phyloP scores from a whole-genome alignment of 2,113 vertebrate species.

The Lagenorhynchus albirostris region DNA sequence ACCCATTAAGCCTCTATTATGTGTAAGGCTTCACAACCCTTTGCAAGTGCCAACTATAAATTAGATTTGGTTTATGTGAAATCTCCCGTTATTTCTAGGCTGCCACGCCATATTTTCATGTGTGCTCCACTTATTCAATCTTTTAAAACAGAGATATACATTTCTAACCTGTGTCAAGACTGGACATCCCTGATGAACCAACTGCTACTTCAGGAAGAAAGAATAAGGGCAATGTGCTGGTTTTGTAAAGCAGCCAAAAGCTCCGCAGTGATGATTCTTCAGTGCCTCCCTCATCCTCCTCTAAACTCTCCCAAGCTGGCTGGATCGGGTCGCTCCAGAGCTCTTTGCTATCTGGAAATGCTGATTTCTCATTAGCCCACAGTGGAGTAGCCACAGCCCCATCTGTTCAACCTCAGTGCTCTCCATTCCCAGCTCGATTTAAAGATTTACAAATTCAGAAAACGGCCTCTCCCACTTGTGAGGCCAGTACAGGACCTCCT shows the following conservation, averaged over 20 bases:
- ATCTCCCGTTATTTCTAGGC: constrained; percentile 41
- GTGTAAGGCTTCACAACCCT: constrained; percentile 55
- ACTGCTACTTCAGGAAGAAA: neutral
- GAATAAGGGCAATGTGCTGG: neutral
- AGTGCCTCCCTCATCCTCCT: neutral
- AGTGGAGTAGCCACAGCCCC: neutral
- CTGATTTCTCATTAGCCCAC: neutral
- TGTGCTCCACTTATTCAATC: neutral
- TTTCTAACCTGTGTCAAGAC: neutral
- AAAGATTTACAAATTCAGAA: constrained; percentile 7
- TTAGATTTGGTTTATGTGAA: constrained; percentile 69
- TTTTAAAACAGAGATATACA: neutral
- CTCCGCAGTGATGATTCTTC: neutral
- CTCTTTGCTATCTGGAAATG: neutral
- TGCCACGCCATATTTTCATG: constrained; percentile 15
- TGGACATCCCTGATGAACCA: neutral
- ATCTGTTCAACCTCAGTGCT: neutral
- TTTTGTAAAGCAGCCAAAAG: neutral
- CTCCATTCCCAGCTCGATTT: neutral
- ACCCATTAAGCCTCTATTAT: constrained; percentile 73
- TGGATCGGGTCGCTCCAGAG: neutral
- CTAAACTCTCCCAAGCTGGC: neutral
- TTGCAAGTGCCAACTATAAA: constrained; percentile 60
- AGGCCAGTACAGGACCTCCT: neutral
- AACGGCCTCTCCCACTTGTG: neutral